Evolutionary conservation across 92 coral and sea anemone genomes (phyloP).

Genomic region (Metridium senile): DNA sequence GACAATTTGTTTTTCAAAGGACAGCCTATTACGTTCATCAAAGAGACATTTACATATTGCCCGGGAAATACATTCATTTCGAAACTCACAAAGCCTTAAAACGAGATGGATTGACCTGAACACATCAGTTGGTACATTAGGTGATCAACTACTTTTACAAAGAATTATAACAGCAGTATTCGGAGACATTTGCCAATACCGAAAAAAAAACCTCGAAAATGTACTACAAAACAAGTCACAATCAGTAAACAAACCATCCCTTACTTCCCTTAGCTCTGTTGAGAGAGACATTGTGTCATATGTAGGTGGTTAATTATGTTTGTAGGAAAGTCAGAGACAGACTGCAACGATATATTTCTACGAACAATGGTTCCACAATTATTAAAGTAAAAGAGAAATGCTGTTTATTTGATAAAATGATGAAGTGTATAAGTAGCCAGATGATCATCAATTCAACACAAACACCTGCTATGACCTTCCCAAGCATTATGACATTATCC

Average conservation of each 20-base stretch:
- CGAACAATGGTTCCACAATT: neutral
- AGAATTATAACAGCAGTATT: conserved; percentile 21
- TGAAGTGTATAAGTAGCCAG: neutral
- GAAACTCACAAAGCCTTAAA: conserved; percentile 3
- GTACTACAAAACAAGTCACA: too few species aligned
- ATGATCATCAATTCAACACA: conserved; percentile 15
- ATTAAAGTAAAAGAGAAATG: neutral
- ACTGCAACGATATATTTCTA: conserved; percentile 15
- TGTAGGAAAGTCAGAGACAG: conserved; percentile 52
- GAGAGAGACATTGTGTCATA: conserved; percentile 39
- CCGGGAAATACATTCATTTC: conserved; percentile 21
- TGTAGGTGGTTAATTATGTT: conserved; percentile 55
- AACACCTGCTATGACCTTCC: conserved; percentile 40
- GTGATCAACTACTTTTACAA: conserved; percentile 31
- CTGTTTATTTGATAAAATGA: neutral
- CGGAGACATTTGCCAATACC: conserved; percentile 17
- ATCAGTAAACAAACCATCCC: too few species aligned
- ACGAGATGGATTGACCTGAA: conserved; percentile 20
- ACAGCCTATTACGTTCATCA: conserved; percentile 16
- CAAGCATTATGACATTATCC: conserved; percentile 30
- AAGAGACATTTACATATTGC: conserved; percentile 33
- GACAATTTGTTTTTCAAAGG: conserved; percentile 20
- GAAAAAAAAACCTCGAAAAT: too few species aligned
- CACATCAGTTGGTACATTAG: neutral
- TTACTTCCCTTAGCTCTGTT: conserved; percentile 3